These are phyloP conservation scores for Maniola jurtina DNA, from an alignment of 1,140 invertebrate genomes.

Conservation along the genomic window DNA sequence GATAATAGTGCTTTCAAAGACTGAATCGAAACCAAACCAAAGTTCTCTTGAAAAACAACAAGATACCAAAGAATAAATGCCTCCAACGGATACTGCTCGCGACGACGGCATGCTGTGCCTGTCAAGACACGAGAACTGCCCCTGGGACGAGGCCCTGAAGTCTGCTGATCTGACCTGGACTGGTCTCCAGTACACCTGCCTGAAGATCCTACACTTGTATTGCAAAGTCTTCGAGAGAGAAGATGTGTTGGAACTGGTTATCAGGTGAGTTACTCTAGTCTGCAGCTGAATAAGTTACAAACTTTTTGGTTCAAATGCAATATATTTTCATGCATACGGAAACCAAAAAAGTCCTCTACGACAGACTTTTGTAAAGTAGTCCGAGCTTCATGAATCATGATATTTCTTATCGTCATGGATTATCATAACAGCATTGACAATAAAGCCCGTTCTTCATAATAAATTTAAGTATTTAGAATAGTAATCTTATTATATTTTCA, in stretches of 20 bases:
- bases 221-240: constrained; percentile 90
- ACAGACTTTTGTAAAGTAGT: no score
- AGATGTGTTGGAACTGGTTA: constrained; percentile 87
- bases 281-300: background rate
- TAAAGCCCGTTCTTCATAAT: no score
- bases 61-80: constrained; percentile 60
- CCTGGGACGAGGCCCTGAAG: constrained; percentile 77
- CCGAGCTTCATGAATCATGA: no score
- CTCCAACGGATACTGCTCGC: constrained; percentile 61
- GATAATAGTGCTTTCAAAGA: constrained; percentile 3
- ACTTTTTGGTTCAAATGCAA: no score
- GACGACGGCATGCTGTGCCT: constrained; percentile 80
- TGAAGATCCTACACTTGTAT: constrained; percentile 89
- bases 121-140: constrained; percentile 80
- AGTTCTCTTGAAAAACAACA: constrained; percentile 25
- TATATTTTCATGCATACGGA: no score
- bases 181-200: constrained; percentile 87
- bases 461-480: no score
- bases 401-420: no score
- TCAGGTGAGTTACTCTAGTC: constrained; percentile 81
- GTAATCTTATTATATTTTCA: no score
- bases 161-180: constrained; percentile 84
- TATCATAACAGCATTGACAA: no score
- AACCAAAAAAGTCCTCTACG: no score
- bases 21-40: constrained; percentile 30